Evolutionary conservation across 1,140 invertebrate species (phyloP), one percentile per base, ranked within the genome.

Genomic region (Steinernema feltiae): DNA sequence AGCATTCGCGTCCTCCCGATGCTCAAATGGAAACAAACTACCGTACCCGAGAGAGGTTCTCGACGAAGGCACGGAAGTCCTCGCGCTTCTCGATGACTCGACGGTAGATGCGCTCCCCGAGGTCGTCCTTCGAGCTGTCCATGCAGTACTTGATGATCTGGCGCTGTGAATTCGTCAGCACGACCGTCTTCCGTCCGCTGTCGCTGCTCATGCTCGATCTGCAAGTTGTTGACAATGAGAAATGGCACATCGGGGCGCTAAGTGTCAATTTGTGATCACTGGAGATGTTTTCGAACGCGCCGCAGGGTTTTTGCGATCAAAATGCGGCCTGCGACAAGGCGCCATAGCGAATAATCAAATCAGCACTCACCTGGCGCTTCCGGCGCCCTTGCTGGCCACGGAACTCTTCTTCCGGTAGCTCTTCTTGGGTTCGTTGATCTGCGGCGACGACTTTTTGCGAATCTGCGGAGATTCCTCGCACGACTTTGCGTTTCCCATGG

Each of bases 141-240:
- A 82, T 78, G 53, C 82, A 82, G 53, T 75, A 84, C 69, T 81
- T 83, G 69, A 82, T 72, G 46, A 82, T 82, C 35, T 74, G 35
- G 48, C 77, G 32, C 69, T 82, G 82, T 46, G 32, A 75, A 18
- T 27, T 17, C 17, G 79, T 46, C 17, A 82, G 73, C 17, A 82
- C 15, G 7, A 63, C 53, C 53, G 53, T 27, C 24, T 63, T 63
- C 3, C 53, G 53, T 15, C 53, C 53, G 53, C 53, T 63, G 15
- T 63, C 53, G 53, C 53, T 63, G 53, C 53, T 63, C 53, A 63
- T 63, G 53, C 53, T 63, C 3, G 53, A 63, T 63, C 53, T 63
- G 41, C 7, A 46, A 46, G 41, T n/a, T n/a, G n/a, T n/a, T n/a
- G n/a, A n/a, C n/a, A n/a, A n/a, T n/a, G n/a, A n/a, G n/a, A n/a